Base-by-base conservation (phyloP, 2,797 vertebrate genomes). In the Huso huso region DNA sequence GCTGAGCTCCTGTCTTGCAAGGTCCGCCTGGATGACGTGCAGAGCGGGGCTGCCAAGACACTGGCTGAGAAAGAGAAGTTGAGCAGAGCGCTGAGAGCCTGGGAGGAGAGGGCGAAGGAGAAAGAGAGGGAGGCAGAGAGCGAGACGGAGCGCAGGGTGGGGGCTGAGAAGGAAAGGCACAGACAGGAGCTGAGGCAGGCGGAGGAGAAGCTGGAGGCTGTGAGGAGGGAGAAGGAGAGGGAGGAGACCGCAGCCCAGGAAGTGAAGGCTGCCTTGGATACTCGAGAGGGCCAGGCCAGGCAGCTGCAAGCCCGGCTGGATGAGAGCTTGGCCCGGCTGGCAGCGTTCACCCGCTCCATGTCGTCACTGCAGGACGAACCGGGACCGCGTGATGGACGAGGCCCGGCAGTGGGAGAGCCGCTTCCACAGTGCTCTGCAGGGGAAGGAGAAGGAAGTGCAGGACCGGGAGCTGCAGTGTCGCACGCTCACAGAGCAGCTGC, bases 311-410 rank as follows among this genome's bases (percentile, higher is more conserved):
- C 87, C 23, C 91, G 75, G 15, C 82, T 98, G 51, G 93, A 96
- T 10, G 88, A 91, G 81, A 92, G 93, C 1, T 76, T 99, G 68
- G 95, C 94, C 58, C 83, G 94, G 70, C 85, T 99, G 52, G 94
- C 93, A 0, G 95, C 96, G 69, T 98, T 99, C 81, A 94, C 91
- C 0, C 92, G 88, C 67, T 97, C 94, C 77, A 99, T 99, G 97
- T 97, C 94, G 13, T 98, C 97, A 4, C 88, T 99, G 70, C 97
- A 99, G 72, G 91, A 98, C 6, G 97, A 99, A 99, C 79, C 84
- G 96, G 9, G 97, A 99, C 74, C 82, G 96, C 37, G 93, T 99
- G 66, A 74, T 98, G 71, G 94, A 95, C 4, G 93, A 99, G 78
- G 86, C 94, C 61, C 88, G 88, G 71, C 93, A 91, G 7, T 99